Evolutionary conservation across 2,797 vertebrate species (phyloP), one percentile per base, ranked within the genome.

Genomic region (Hyperoplus lanceolatus): DNA sequence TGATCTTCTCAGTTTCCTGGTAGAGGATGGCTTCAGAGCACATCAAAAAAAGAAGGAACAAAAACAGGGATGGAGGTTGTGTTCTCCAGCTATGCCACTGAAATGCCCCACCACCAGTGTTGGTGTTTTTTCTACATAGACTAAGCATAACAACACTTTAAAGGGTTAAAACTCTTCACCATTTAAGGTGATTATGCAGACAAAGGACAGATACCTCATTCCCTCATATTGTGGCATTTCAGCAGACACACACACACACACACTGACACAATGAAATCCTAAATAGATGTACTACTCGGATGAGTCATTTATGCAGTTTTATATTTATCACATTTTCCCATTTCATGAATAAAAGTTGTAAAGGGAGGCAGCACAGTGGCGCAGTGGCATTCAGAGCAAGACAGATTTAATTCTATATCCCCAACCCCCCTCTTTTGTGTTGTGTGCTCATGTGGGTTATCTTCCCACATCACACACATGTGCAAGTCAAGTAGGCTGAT

Each of bases 1-100:
- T 94, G 92, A 95, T 95, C 86, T 90, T 84, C 79, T 87, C 73
- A 73, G 83, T 87, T 29, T 93, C 90, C 90, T 91, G 87, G 82
- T 87, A 77, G 85, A 89, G 86, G 76, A 78, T 83, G 80, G 87
- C 85, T 86, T 90, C 79, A 77, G 82, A 92, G 85, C 77, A 76
- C 76, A 86, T 87, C 83, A 89, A 90, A 74, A 80, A 69, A 48
- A 59, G 29, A 29, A 29, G 29, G 29, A 29, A 29, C 29, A 29
- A 29, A 29, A 29, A 29, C 29, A 29, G 29, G 73, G 78, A 77
- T 84, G 58, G 70, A 84, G 84, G 87, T 86, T 90, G 84, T 81
- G 45, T 81, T 67, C 79, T 84, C 65, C 54, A 85, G 80, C 80
- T 86, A 51, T 57, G 73, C 54, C 88, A 75, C 85, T 49, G 78